Evolutionary conservation across 2,113 vertebrate genomes (phyloP), one percentile per base, ranked within the genome.

Genomic region (Saguinus imperator): DNA sequence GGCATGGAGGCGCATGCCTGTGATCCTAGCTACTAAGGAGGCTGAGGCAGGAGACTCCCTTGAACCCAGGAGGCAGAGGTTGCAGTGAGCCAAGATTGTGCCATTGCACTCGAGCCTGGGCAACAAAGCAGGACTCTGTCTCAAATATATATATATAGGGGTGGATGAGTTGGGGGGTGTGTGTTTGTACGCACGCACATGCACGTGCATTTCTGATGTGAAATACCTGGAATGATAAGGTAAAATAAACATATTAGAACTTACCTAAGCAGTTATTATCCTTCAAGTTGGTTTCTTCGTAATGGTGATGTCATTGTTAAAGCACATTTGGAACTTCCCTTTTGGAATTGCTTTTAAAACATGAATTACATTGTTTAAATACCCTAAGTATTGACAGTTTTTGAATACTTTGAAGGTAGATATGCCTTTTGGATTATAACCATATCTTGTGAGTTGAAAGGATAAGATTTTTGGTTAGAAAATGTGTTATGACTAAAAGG

Each of bases 281-380:
- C 35, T 82, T 75, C 35, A 80, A 23, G 23, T 66, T 68, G 64
- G 25, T 82, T 29, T 94, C 27, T 86, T 93, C 79, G 48, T n/a
- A 94, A 85, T 95, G 68, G 25, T 70, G 45, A 27, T 55, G 25
- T 76, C 32, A 83, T 82, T 94, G 37, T 35, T 91, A 89, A 87
- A 58, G 37, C 32, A n/a, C 73, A n/a, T 95, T 91, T 82, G n/a
- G 43, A 97, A 92, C 66, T 85, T 85, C 1, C 55, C 27, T 55
- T 87, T 58, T 73, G 4, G 37, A 80, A 40, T 92, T 81, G 85
- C 8, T 58, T 87, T 87, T 75, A 68, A 52, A 80, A 64, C 50
- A 68, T 86, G 70, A 81, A 21, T 83, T 37, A 77, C 25, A 37
- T 75, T 27, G 80, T 95, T 96, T 83, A 70, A 82, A 85, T 86